phyloP scores from a whole-genome alignment of 2,888 invertebrate genomes.

The Gari tellinella region DNA sequence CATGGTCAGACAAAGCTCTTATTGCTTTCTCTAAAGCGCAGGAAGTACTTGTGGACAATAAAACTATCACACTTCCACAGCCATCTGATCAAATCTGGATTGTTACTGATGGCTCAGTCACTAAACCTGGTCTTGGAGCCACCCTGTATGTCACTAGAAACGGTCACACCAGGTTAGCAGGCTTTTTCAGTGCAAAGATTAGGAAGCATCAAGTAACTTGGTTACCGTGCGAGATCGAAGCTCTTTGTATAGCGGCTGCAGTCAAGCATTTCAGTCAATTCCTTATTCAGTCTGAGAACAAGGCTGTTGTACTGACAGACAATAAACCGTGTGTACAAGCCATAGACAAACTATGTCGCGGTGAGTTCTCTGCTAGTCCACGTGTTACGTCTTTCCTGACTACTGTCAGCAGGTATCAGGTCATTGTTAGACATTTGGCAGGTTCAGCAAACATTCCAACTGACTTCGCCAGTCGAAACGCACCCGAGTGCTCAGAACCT shows the following conservation, averaged over 20 bases:
- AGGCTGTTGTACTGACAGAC: conserved; percentile 54
- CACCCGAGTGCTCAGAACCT: conserved; percentile 42
- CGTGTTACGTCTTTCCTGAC: conserved; percentile 57
- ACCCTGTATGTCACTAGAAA: conserved; percentile 51
- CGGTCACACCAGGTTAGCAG: conserved; percentile 38
- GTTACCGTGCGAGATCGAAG: conserved; percentile 65
- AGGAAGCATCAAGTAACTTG: conserved; percentile 58
- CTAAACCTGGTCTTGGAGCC: conserved; percentile 52
- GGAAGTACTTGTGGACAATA: neutral
- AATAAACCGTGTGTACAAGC: conserved; percentile 65
- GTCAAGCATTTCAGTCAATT: conserved; percentile 61
- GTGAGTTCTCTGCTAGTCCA: conserved; percentile 62
- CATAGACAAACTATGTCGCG: conserved; percentile 54
- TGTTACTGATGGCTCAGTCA: conserved; percentile 54
- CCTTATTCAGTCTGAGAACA: conserved; percentile 48
- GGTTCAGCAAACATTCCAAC: conserved; percentile 51
- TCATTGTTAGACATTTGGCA: conserved; percentile 35
- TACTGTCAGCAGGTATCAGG: conserved; percentile 44
- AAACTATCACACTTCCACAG: conserved; percentile 38
- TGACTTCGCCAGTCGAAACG: conserved; percentile 58
- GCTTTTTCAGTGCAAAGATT: conserved; percentile 63
- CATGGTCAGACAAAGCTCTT: conserved; percentile 34
- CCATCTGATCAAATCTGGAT: conserved; percentile 38
- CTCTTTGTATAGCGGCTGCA: conserved; percentile 55
- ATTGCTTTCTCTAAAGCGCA: conserved; percentile 27